Evolutionary conservation across 2,113 vertebrate genomes (phyloP).

Genomic region (Otolemur garnettii): DNA sequence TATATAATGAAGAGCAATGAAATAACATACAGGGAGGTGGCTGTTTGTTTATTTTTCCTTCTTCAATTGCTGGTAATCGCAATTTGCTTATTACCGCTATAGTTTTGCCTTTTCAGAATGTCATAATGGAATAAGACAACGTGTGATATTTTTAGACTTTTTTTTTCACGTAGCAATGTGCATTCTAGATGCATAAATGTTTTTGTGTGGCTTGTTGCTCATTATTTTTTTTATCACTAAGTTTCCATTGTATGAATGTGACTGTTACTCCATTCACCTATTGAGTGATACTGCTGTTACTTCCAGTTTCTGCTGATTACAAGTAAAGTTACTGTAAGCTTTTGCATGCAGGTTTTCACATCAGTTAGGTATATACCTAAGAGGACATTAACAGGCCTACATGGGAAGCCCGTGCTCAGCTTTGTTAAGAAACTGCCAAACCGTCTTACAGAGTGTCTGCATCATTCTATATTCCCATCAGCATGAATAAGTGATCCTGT

Average conservation of each 20-base stretch:
- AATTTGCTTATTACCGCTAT: neutral
- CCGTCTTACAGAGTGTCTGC: neutral
- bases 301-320: neutral
- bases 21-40: neutral
- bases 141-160: neutral
- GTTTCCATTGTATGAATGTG: neutral
- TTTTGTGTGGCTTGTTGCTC: neutral
- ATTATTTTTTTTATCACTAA: neutral
- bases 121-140: neutral
- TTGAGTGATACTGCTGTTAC: neutral
- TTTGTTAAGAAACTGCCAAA: neutral
- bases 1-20: neutral
- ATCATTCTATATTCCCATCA: neutral
- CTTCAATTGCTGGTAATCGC: neutral
- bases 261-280: neutral
- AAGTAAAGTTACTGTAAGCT: neutral
- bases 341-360: neutral
- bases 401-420: neutral
- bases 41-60: neutral
- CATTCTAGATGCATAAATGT: neutral
- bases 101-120: neutral
- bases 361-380: neutral
- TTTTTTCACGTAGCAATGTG: neutral
- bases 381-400: neutral
- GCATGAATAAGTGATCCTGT: neutral